These are phyloP conservation scores for Zonitis immaculata DNA, from an alignment of 2,888 invertebrate genomes.

Conservation along the genomic window DNA sequence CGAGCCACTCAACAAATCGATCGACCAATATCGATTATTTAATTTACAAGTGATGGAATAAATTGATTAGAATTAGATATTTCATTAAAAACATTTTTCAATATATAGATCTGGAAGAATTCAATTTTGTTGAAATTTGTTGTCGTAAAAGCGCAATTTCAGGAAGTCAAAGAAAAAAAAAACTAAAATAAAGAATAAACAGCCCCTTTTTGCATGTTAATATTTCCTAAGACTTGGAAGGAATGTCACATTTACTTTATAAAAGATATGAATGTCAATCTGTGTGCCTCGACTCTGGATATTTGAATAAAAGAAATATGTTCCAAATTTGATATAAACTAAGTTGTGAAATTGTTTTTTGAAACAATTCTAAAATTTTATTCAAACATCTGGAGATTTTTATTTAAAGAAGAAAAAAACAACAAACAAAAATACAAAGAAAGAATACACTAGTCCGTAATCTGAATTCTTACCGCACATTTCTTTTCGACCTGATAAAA, in stretches of 20 bases:
- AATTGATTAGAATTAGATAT: no score
- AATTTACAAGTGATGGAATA: neutral
- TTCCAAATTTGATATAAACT: conserved; percentile 20
- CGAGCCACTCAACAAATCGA: conserved; percentile 1
- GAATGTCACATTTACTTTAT: conserved; percentile 20
- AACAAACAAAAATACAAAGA: conserved; percentile 10
- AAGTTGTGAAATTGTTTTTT: conserved; percentile 23
- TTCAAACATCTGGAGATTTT: conserved; percentile 19
- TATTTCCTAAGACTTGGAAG: neutral
- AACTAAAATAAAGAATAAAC: no score
- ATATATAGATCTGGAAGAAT: no score
- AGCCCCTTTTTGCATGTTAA: neutral
- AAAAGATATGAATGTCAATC: conserved; percentile 3
- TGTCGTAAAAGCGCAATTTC: neutral
- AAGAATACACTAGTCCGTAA: conserved; percentile 19
- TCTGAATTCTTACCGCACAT: conserved; percentile 14
- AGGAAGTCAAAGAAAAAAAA: no score
- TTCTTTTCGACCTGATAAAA: conserved; percentile 14
- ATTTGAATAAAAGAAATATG: conserved; percentile 27
- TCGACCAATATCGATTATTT: neutral
- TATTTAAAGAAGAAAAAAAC: no score
- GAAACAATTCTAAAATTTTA: conserved; percentile 21
- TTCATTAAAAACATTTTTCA: no score
- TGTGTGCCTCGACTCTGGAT: conserved; percentile 13
- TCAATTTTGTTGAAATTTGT: no score